Base-by-base conservation (phyloP, 2,113 vertebrate genomes). In the Symphodus melops region DNA sequence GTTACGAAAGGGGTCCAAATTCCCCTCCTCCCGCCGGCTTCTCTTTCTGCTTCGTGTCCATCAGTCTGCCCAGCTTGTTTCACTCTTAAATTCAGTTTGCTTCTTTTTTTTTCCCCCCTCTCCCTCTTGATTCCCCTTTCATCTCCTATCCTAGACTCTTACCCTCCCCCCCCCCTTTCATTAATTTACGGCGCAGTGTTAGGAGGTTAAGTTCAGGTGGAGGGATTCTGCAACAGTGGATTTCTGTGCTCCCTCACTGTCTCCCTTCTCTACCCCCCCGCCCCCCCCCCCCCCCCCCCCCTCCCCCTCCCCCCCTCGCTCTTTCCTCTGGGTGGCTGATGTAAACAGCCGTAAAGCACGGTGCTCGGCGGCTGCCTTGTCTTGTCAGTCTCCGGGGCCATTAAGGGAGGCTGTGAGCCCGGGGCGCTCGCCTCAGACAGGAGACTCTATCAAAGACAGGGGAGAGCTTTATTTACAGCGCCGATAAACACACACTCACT, bases 291-390 rank as follows among this genome's bases (percentile, higher is more conserved):
- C 69, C 74, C 72, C 61, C 66, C 77, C 17, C 55, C 72, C n/a
- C 57, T 21, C 17, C 55, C 72, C n/a, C 57, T 21, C 72, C 61
- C 66, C 77, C 72, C 69, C 74, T 73, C 39, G 39, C 49, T 68
- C 75, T 57, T 37, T 81, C 74, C 82, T 70, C 78, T 62, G 80
- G 80, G 78, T 76, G 80, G 79, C 84, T 84, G 86, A 78, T 77
- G 89, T 93, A 92, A 93, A 93, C 88, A 94, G 88, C 82, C 71
- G 72, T 93, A 94, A 94, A 93, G 80, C 83, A 86, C 49, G 53
- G 64, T 36, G 62, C 37, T 85, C 62, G 69, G 80, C 39, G 60
- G 67, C 78, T 74, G 83, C 64, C 86, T 75, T 4, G 49, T 63
- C 39, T 49, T 54, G 73, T 87, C 81, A 65, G 86, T 76, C 82